phyloP scores from a whole-genome alignment of 2,113 vertebrate species.

The Onychostoma macrolepis region DNA sequence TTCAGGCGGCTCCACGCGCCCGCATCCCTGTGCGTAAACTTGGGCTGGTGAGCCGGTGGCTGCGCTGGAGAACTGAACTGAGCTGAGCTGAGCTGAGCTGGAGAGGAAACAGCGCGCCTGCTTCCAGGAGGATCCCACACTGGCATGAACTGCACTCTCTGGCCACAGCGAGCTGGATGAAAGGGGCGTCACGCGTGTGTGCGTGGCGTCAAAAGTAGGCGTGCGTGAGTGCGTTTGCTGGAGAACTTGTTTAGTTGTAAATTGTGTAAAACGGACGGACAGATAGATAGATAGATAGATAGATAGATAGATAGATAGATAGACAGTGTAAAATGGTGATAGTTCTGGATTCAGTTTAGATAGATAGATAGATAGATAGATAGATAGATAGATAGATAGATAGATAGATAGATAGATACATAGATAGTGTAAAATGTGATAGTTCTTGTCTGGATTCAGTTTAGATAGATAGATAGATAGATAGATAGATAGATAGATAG shows the following conservation, averaged over 20 bases:
- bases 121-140: slow-evolving; percentile 52
- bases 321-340: too few relatives aligned
- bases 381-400: background rate
- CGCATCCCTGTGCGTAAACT: slow-evolving; percentile 67
- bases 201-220: slow-evolving; percentile 16
- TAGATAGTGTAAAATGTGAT: too few relatives aligned
- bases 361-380: background rate
- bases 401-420: background rate
- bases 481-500: background rate
- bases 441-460: too few relatives aligned
- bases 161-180: slow-evolving; percentile 34
- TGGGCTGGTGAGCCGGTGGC: slow-evolving; percentile 48
- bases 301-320: background rate
- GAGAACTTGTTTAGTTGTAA: background rate
- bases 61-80: slow-evolving; percentile 2
- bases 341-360: too few relatives aligned
- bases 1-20: slow-evolving; percentile 58
- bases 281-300: background rate
- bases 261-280: background rate
- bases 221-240: background rate
- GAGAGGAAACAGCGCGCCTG: slow-evolving; percentile 32
- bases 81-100: background rate
- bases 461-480: background rate
- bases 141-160: slow-evolving; percentile 38
- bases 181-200: slow-evolving; percentile 20